phyloP scores from a whole-genome alignment of 2,888 invertebrate species.

The Agriopis marginaria region DNA sequence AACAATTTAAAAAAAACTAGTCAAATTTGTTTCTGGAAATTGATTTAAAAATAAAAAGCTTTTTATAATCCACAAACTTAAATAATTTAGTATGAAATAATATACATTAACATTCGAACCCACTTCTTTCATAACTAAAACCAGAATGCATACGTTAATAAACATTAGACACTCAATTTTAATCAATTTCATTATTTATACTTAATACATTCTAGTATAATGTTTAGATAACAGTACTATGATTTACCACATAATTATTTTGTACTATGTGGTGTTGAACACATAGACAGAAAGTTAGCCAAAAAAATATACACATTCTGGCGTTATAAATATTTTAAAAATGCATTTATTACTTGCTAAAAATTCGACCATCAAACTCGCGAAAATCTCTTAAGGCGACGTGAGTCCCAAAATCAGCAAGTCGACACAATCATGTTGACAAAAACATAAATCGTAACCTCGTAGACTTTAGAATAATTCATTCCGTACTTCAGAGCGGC shows the following conservation, averaged over 20 bases:
- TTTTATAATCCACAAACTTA: too few relatives aligned
- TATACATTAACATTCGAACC: constrained; percentile 5
- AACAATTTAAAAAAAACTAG: background rate
- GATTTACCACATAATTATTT: constrained; percentile 26
- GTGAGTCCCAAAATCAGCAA: too few relatives aligned
- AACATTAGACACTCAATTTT: background rate
- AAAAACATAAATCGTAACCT: too few relatives aligned
- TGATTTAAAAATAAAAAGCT: background rate
- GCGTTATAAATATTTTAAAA: constrained; percentile 1
- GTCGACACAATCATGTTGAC: too few relatives aligned
- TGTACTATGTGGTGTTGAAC: constrained; percentile 31
- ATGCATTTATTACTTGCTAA: constrained; percentile 8
- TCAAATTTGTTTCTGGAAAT: background rate
- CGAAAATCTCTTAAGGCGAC: too few relatives aligned
- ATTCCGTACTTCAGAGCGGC: too few relatives aligned
- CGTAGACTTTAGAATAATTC: too few relatives aligned
- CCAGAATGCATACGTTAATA: constrained; percentile 8
- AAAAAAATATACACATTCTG: constrained; percentile 19
- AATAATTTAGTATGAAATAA: constrained; percentile 6
- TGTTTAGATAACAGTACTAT: constrained; percentile 15
- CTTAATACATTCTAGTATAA: background rate
- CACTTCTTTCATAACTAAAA: constrained; percentile 13
- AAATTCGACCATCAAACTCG: background rate
- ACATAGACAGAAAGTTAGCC: constrained; percentile 1
- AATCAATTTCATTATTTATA: background rate